phyloP scores from a whole-genome alignment of 1,140 invertebrate species.

The Bombus impatiens region DNA sequence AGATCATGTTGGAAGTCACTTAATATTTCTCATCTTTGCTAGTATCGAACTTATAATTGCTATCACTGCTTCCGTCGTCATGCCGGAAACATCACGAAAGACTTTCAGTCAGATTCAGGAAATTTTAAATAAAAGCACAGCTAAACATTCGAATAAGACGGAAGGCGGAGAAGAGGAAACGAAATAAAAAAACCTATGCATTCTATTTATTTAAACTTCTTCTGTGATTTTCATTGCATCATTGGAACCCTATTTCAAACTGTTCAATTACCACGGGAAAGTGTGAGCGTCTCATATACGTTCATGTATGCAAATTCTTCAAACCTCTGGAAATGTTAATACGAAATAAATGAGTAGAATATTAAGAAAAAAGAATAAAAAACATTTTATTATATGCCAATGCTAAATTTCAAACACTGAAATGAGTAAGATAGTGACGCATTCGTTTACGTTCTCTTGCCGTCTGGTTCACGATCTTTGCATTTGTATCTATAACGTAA shows the following conservation, averaged over 20 bases:
- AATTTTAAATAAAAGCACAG: background rate
- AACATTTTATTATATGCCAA: background rate
- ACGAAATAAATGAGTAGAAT: background rate
- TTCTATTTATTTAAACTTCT: background rate
- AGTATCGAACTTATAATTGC: constrained; percentile 79
- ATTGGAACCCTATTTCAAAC: background rate
- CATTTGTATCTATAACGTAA: background rate
- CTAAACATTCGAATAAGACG: background rate
- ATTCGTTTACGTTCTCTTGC: constrained; percentile 18
- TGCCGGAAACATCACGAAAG: constrained; percentile 91
- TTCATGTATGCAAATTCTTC: background rate
- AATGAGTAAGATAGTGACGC: too few species aligned
- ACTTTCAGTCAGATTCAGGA: constrained; percentile 82
- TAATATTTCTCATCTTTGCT: constrained; percentile 88
- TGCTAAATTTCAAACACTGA: background rate
- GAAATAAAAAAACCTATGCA: background rate
- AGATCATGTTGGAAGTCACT: constrained; percentile 84
- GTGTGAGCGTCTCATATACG: background rate
- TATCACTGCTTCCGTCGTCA: constrained; percentile 83
- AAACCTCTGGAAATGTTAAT: background rate
- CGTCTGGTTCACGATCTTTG: too few species aligned
- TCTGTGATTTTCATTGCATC: background rate
- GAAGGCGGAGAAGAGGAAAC: background rate
- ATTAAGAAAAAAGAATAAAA: background rate
- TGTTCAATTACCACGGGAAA: background rate